Evolutionary conservation across 1,140 invertebrate species (phyloP).

Genomic region (Bacillus rossius): DNA sequence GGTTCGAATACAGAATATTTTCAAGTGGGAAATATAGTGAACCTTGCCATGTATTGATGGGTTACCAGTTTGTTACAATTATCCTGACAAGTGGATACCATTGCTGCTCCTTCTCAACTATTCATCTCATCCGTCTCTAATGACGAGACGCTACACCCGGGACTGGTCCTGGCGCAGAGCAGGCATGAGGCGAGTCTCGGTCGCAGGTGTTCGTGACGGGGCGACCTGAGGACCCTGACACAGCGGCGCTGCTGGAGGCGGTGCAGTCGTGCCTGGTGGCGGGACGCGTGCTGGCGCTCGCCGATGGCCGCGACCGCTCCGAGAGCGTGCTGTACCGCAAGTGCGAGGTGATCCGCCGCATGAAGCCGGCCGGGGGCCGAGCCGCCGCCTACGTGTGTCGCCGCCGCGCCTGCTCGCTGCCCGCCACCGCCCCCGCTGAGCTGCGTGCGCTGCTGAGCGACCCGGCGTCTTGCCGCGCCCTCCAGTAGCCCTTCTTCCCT

Average conservation of each 20-base stretch:
- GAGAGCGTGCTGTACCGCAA: constrained; percentile 36
- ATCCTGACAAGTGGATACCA: too few relatives aligned
- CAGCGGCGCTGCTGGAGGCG: constrained; percentile 58
- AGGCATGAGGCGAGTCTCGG: too few relatives aligned
- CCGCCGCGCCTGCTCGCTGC: constrained; percentile 70
- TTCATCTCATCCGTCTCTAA: too few relatives aligned
- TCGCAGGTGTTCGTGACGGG: constrained; percentile 61
- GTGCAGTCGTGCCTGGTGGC: constrained; percentile 61
- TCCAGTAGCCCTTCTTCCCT: too few relatives aligned
- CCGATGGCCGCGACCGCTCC: constrained; percentile 45
- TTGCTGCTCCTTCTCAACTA: too few relatives aligned
- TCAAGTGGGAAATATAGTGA: too few relatives aligned
- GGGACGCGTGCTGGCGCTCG: constrained; percentile 60
- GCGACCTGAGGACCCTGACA: constrained; percentile 55
- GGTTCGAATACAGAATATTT: too few relatives aligned
- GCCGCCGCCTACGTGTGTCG: constrained; percentile 79
- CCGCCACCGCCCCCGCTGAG: constrained; percentile 62
- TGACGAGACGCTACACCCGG: too few relatives aligned
- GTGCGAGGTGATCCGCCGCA: constrained; percentile 27
- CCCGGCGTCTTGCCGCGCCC: too few relatives aligned
- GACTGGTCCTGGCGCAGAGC: too few relatives aligned
- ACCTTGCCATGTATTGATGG: too few relatives aligned
- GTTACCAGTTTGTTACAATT: too few relatives aligned
- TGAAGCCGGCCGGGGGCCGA: constrained; percentile 44
- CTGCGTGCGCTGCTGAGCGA: constrained; percentile 56